Percentiles rank a stretch among this genome's conserved stretches.
Conservation (phyloP, 2,888 invertebrate species). For the Xanthostigma xanthostigma region DNA sequence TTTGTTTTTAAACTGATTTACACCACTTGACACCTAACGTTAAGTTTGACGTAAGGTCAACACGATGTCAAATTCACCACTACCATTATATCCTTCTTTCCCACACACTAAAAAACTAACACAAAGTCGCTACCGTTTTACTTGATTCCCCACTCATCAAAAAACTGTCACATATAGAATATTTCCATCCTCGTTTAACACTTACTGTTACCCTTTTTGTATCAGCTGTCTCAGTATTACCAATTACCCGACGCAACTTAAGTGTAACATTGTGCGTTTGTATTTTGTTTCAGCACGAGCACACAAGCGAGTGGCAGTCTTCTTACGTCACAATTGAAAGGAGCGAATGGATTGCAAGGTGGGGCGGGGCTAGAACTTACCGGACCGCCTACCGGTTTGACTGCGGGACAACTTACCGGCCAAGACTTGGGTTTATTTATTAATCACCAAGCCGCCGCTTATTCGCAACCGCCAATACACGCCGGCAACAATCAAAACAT, state of each 20-base stretch:
- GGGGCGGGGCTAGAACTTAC: slow-evolving; percentile 43
- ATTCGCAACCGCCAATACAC: slow-evolving; percentile 33
- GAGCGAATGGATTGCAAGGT: slow-evolving; percentile 54
- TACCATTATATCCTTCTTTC: no score
- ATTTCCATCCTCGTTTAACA: neutral
- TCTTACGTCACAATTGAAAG: slow-evolving; percentile 52
- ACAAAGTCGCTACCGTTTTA: no score
- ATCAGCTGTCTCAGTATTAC: neutral
- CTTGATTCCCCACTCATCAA: neutral
- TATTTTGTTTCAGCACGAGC: slow-evolving; percentile 28
- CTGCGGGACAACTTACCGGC: slow-evolving; percentile 43
- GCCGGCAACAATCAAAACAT: slow-evolving; percentile 35
- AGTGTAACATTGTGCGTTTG: no score
- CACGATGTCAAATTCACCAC: no score
- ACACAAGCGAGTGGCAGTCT: slow-evolving; percentile 30
- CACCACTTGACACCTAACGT: no score
- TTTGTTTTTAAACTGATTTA: no score
- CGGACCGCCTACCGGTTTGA: slow-evolving; percentile 31
- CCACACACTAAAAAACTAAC: no score
- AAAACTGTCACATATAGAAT: neutral
- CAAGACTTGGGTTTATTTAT: slow-evolving; percentile 39
- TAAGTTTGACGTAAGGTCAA: no score
- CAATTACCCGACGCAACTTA: no score
- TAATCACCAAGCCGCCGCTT: slow-evolving; percentile 45
- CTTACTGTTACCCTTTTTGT: slow-evolving; percentile 3